These are phyloP conservation scores for Sphecodes monilicornis DNA, from an alignment of 2,888 invertebrate species.

Conservation along the genomic window DNA sequence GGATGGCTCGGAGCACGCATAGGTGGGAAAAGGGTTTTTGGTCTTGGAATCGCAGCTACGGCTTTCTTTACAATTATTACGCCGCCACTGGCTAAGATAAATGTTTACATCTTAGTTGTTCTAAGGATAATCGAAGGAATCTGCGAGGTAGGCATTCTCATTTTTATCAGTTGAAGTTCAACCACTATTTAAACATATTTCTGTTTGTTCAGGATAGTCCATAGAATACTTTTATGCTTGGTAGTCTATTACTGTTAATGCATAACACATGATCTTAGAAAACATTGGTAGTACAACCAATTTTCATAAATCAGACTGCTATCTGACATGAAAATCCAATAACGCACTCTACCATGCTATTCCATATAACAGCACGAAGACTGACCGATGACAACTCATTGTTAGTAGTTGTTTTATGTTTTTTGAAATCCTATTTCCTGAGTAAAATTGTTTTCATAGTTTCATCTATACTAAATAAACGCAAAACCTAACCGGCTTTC, in stretches of 20 bases:
- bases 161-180: neutral
- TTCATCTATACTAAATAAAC: neutral
- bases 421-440: neutral
- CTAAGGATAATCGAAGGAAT: slow-evolving; percentile 92
- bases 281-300: neutral
- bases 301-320: neutral
- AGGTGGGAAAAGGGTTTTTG: slow-evolving; percentile 94
- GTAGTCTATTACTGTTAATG: neutral
- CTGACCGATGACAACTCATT: neutral
- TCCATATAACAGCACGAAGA: neutral
- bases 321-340: neutral
- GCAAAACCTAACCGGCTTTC: neutral
- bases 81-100: slow-evolving; percentile 91
- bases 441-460: neutral
- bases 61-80: slow-evolving; percentile 92
- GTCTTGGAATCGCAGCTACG: slow-evolving; percentile 91
- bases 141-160: slow-evolving; percentile 89
- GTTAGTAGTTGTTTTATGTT: neutral
- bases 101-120: slow-evolving; percentile 89
- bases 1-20: slow-evolving; percentile 93
- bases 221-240: neutral
- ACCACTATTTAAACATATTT: neutral
- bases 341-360: neutral
- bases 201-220: neutral
- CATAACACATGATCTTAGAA: neutral